Conservation (phyloP, 1,140 invertebrate species). For the Ips typographus region DNA sequence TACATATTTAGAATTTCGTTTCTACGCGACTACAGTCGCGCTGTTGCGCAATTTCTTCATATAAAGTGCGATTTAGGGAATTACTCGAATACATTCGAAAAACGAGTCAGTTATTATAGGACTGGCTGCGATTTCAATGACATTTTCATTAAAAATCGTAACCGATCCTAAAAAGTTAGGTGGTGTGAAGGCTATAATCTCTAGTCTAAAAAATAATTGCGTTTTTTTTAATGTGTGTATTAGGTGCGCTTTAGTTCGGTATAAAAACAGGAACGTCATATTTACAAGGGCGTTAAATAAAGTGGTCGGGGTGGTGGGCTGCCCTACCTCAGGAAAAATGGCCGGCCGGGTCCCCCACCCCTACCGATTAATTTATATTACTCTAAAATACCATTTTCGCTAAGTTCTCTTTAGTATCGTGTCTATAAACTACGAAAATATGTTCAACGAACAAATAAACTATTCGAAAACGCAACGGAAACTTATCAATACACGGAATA, state of each 20-base stretch:
- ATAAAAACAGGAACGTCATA: conserved; percentile 48
- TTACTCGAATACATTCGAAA: no score
- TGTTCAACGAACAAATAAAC: conserved; percentile 26
- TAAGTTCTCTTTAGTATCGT: conserved; percentile 21
- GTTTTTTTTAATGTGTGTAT: conserved; percentile 37
- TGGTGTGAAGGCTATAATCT: neutral
- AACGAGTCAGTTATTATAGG: no score
- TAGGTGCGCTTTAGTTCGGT: conserved; percentile 42
- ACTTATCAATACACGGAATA: conserved; percentile 10
- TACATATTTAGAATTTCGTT: conserved; percentile 54
- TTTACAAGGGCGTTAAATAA: conserved; percentile 35
- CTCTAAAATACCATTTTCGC: conserved; percentile 21
- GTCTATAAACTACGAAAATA: conserved; percentile 36
- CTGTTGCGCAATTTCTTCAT: neutral
- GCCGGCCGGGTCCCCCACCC: no score
- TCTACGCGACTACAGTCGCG: conserved; percentile 40
- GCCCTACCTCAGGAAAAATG: neutral
- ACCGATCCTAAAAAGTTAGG: no score
- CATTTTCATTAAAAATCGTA: no score
- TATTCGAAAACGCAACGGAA: conserved; percentile 20
- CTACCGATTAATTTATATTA: neutral
- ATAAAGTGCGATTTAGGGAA: neutral
- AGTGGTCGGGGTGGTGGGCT: neutral
- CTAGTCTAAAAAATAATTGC: conserved; percentile 43
- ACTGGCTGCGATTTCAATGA: no score